Conservation (phyloP, 1,140 invertebrate genomes). For the Temnothorax nylanderi region DNA sequence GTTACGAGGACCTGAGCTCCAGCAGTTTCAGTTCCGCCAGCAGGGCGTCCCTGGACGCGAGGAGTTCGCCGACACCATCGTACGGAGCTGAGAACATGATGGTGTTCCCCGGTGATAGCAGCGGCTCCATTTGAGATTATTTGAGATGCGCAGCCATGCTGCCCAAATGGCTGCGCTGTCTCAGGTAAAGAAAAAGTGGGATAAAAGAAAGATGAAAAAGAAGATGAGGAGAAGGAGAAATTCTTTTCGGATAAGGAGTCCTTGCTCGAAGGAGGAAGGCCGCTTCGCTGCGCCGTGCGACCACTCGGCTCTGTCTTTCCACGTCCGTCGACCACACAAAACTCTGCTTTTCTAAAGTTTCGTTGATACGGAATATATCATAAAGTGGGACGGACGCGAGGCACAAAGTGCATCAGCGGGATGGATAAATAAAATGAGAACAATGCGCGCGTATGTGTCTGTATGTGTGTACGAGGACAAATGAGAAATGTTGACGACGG, state of each 20-base stretch:
- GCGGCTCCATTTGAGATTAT: constrained; percentile 88
- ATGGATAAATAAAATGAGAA: not conserved
- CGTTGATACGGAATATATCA: not conserved
- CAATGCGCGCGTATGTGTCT: not conserved
- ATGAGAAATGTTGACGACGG: not conserved
- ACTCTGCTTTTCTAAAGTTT: constrained; percentile 20
- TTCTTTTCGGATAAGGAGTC: not conserved
- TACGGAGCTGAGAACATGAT: constrained; percentile 90
- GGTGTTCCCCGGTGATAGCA: constrained; percentile 91
- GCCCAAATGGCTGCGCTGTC: constrained; percentile 81
- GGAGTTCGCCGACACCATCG: constrained; percentile 89
- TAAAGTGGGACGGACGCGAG: not conserved
- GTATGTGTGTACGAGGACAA: not conserved
- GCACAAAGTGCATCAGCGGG: not conserved
- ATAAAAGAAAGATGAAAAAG: not conserved
- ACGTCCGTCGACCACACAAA: not conserved
- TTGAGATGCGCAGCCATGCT: constrained; percentile 79
- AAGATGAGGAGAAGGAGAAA: not conserved
- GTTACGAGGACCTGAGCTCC: constrained; percentile 91
- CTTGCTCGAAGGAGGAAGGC: not conserved
- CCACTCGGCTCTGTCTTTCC: not conserved
- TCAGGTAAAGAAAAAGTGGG: constrained; percentile 74
- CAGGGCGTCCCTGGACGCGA: constrained; percentile 91
- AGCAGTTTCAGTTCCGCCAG: constrained; percentile 93
- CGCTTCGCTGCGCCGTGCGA: not conserved